Percentiles rank a stretch among this genome's conserved stretches.
phyloP scores from a whole-genome alignment of 2,113 vertebrate genomes.

The Albula goreensis region DNA sequence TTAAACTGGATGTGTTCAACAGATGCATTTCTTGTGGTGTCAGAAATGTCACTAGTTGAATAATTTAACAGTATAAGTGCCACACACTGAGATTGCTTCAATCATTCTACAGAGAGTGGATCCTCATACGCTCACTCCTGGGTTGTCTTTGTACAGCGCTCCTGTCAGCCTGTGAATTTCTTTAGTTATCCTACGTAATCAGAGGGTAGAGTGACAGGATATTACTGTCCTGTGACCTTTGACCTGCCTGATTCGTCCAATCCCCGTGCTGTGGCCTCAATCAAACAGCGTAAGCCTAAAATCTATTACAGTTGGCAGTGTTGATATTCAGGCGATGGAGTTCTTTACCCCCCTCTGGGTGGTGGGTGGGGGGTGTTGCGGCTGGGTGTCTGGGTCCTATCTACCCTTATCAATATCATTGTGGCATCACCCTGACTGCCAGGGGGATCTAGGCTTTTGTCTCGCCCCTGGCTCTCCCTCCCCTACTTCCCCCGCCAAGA shows the following conservation, averaged over 20 bases:
- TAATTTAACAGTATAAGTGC: too few species aligned
- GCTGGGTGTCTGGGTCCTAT: not conserved
- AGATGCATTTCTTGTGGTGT: too few species aligned
- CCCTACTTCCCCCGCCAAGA: too few species aligned
- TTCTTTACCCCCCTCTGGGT: slow-evolving; percentile 8
- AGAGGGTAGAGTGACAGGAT: not conserved
- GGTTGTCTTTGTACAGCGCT: too few species aligned
- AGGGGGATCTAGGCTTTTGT: not conserved
- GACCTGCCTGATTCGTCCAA: not conserved
- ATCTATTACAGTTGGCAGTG: not conserved
- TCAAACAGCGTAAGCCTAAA: not conserved
- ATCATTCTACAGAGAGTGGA: too few species aligned
- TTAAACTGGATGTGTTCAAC: not conserved
- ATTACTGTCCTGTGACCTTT: not conserved
- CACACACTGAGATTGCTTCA: too few species aligned
- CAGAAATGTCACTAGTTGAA: too few species aligned
- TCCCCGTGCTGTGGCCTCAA: not conserved
- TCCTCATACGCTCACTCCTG: too few species aligned
- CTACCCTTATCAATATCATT: slow-evolving; percentile 1
- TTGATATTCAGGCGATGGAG: not conserved
- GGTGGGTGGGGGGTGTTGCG: not conserved
- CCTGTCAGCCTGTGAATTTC: not conserved
- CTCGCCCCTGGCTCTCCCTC: not conserved
- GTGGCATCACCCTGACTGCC: not conserved
- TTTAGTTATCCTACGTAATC: not conserved